Evolutionary conservation across 2,888 invertebrate genomes (phyloP).

Genomic region (Ashinkailepas kermadecensis): DNA sequence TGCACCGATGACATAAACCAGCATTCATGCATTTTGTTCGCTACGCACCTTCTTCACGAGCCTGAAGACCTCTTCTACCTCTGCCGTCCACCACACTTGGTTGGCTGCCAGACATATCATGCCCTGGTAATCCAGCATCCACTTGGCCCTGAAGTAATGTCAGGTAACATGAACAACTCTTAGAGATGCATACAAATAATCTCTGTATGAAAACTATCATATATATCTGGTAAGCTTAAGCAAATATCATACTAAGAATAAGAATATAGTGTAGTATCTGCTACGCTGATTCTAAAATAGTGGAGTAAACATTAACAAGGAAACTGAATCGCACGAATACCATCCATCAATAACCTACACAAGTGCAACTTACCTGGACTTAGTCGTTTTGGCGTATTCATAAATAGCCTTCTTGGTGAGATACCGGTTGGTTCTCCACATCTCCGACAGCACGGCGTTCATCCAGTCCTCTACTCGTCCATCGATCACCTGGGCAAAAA

Average conservation of each 20-base stretch:
- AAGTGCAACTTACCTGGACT: slow-evolving; percentile 49
- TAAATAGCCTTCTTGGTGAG: slow-evolving; percentile 81
- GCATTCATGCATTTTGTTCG: too few relatives aligned
- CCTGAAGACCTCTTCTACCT: slow-evolving; percentile 80
- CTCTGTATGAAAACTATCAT: too few relatives aligned
- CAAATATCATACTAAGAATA: too few relatives aligned
- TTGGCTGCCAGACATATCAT: slow-evolving; percentile 78
- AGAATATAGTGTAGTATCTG: too few relatives aligned
- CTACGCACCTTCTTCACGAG: slow-evolving; percentile 42
- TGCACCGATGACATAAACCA: too few relatives aligned
- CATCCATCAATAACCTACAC: not conserved
- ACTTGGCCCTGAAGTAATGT: slow-evolving; percentile 46
- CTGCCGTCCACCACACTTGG: slow-evolving; percentile 93
- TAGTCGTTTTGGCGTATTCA: slow-evolving; percentile 69
- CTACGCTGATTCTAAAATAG: too few relatives aligned
- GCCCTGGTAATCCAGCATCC: slow-evolving; percentile 84
- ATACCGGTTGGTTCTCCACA: slow-evolving; percentile 71
- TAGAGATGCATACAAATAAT: too few relatives aligned
- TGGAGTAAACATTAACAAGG: too few relatives aligned
- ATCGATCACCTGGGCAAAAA: slow-evolving; percentile 49
- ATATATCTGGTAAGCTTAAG: too few relatives aligned
- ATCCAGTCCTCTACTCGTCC: slow-evolving; percentile 90
- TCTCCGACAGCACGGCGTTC: slow-evolving; percentile 73
- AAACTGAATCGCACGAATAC: too few relatives aligned
- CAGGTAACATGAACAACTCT: too few relatives aligned